A percentile compares a stretch with the other conserved stretches of the same genome.
Conservation (phyloP, 2,113 vertebrate genomes). For the Gavialis gangeticus region DNA sequence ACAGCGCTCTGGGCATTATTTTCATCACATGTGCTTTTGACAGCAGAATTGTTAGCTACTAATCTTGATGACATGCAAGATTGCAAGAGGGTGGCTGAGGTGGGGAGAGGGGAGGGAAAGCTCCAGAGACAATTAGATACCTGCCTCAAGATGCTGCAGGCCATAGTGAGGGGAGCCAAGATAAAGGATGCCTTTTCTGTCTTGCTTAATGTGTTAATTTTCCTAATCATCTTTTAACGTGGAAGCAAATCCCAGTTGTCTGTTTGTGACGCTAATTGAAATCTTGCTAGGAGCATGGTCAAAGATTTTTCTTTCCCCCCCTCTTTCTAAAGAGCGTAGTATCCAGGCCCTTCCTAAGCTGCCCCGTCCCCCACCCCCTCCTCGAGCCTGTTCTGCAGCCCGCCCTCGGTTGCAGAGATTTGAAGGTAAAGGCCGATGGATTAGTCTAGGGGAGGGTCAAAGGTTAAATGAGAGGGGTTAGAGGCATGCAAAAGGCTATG, state of each 20-base stretch:
- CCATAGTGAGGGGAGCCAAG: rapidly evolving
- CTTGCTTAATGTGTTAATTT: neutral
- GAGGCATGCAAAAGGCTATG: conserved; percentile 66
- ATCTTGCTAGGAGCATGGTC: neutral
- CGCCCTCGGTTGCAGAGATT: conserved; percentile 46
- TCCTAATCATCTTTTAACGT: neutral
- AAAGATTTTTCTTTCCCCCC: neutral
- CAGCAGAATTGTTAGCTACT: neutral
- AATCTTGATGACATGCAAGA: neutral
- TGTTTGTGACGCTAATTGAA: neutral
- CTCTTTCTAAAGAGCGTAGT: neutral
- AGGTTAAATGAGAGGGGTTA: conserved; percentile 78
- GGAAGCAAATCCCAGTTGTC: neutral
- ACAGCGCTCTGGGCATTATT: conserved; percentile 6
- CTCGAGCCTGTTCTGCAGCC: neutral
- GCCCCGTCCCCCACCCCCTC: neutral
- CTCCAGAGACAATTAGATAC: neutral
- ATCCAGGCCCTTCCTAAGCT: neutral
- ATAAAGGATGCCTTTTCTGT: neutral
- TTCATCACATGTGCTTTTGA: neutral
- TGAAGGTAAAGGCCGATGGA: conserved; percentile 68
- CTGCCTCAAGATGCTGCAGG: neutral
- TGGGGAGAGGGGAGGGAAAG: neutral
- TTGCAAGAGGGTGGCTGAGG: rapidly evolving
- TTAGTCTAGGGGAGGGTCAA: conserved; percentile 72